Base-by-base conservation (phyloP, 1,140 invertebrate genomes). In the Euura lappo region DNA sequence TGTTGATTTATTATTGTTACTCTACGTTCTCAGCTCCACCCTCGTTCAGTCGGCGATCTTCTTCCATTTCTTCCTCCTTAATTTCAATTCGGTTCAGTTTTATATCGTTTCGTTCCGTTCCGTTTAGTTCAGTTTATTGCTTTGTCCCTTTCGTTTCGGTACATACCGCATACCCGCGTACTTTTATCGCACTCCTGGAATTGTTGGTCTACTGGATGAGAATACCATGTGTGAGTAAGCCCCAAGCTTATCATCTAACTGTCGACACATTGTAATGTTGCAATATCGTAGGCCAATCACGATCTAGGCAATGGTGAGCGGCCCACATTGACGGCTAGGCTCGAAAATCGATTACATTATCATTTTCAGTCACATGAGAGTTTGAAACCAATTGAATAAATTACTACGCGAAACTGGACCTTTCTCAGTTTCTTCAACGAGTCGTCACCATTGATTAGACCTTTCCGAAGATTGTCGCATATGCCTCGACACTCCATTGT, bases 171-270 rank as follows among this genome's bases (percentile, higher is more conserved):
- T 51, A 28, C 28, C 6, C 28, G 7, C 28, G 72, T 79, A 73
- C 81, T 79, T 83, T 82, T 83, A 85, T 85, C 81, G 85, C 83
- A 87, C 85, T 85, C 80, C 81, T 83, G 86, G 85, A 86, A 86
- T 86, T 85, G 83, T 88, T 86, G 85, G 83, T 86, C 85, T 76
- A 80, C 83, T 85, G 85, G 85, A 88, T 84, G 79, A 85, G 82
- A 83, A 86, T 85, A 82, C 76, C 76, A 86, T 82, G 83, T 86
- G 86, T 88, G 86, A 88, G 86, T 88, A 88, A 88, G 82, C 79
- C 83, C 81, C 77, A 83, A 80, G 69, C 70, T 73, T 80, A 75
- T 78, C n/a, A 75, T 28, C 70, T 79, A 78, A 80, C 68, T 82
- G 75, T 81, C 47, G n/a, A 51, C 11, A n/a, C 47, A 51, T 51